A percentile compares a stretch with the other conserved stretches of the same genome.
Evolutionary conservation across 2,113 vertebrate species (phyloP).

Genomic region (Falco punctatus): DNA sequence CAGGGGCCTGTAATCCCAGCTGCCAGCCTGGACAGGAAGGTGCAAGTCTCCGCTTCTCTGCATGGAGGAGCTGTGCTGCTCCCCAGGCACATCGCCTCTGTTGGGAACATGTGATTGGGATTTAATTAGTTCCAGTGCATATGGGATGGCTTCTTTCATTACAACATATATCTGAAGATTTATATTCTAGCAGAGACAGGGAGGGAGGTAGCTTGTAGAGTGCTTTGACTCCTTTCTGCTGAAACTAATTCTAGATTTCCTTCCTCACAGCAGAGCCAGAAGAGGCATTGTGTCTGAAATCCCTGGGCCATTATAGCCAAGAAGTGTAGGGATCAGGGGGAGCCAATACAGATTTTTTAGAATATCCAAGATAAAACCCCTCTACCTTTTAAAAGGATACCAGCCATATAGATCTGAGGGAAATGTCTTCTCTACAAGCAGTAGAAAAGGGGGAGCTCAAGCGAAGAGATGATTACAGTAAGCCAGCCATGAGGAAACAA

Average conservation of each 20-base stretch:
- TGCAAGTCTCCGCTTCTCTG: neutral
- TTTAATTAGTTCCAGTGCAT: constrained; percentile 17
- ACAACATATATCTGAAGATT: constrained; percentile 17
- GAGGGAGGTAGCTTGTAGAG: neutral
- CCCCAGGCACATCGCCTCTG: neutral
- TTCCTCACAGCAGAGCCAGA: neutral
- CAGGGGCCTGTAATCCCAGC: neutral
- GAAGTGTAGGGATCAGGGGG: neutral
- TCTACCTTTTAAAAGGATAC: neutral
- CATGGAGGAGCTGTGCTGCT: neutral
- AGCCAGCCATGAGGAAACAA: neutral
- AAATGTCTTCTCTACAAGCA: neutral
- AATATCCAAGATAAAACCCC: neutral
- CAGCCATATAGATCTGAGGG: too few relatives aligned
- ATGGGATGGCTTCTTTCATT: neutral
- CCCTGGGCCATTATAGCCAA: neutral
- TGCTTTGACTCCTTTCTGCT: neutral
- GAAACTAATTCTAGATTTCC: neutral
- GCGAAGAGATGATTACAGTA: neutral
- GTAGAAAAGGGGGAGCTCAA: neutral
- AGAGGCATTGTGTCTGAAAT: neutral
- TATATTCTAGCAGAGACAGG: neutral
- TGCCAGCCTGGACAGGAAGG: neutral
- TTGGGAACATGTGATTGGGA: neutral
- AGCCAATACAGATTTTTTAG: neutral